Evolutionary conservation across 2,113 vertebrate species (phyloP).

Genomic region (Casuarius casuarius): DNA sequence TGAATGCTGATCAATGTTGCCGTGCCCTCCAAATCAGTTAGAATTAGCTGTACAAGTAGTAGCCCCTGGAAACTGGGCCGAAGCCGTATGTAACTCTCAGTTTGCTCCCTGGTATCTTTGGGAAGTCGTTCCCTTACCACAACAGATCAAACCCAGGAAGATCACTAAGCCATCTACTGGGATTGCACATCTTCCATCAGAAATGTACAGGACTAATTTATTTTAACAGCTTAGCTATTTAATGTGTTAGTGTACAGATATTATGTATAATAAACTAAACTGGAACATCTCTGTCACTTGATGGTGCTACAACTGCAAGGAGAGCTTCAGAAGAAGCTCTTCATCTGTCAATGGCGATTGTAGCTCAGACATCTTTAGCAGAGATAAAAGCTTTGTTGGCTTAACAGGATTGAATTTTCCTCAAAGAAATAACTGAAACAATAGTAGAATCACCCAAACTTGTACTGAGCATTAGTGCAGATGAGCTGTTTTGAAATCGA

Average conservation of each 20-base stretch:
- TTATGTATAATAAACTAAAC: background rate
- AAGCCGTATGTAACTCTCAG: background rate
- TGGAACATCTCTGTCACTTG: background rate
- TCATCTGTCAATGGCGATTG: background rate
- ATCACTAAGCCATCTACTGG: background rate
- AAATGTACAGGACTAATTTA: background rate
- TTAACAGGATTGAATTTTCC: constrained; percentile 28
- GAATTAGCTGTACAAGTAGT: background rate
- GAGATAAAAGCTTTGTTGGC: constrained; percentile 7
- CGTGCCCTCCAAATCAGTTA: background rate
- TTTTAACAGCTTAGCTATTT: background rate
- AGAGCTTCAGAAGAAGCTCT: background rate
- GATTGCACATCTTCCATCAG: background rate
- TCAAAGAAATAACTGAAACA: constrained; percentile 41
- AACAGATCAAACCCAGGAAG: background rate
- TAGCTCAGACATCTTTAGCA: background rate
- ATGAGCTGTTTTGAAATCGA: constrained; percentile 41
- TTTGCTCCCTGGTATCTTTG: background rate
- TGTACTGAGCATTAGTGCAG: background rate
- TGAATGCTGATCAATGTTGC: background rate
- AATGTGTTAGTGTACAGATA: background rate
- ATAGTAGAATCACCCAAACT: constrained; percentile 33
- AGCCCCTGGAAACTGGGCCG: background rate
- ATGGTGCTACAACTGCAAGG: constrained; percentile 1
- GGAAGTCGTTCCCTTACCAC: background rate